Percentiles rank a stretch among this genome's conserved stretches.
Evolutionary conservation across 2,797 vertebrate species (phyloP).

Genomic region (Halcyon badia): DNA sequence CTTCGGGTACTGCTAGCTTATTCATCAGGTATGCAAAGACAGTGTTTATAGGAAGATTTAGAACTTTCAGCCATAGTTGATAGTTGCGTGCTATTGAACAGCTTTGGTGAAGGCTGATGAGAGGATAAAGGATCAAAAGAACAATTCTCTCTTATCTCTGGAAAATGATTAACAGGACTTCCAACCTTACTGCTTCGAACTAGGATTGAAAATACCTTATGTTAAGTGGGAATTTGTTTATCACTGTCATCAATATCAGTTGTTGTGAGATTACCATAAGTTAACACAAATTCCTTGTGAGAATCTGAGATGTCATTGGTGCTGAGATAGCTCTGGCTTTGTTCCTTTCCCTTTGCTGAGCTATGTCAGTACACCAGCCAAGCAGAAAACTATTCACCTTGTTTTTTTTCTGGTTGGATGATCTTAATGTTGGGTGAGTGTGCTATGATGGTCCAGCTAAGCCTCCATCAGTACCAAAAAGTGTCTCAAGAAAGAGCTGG

Average conservation of each 20-base stretch:
- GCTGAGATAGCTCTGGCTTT: not conserved
- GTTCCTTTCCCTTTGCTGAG: not conserved
- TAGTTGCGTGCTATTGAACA: not conserved
- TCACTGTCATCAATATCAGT: not conserved
- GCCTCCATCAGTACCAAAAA: not conserved
- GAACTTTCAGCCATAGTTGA: not conserved
- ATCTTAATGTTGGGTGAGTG: not conserved
- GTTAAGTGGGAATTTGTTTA: not conserved
- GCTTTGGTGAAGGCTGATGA: not conserved
- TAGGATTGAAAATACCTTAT: not conserved
- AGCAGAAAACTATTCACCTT: not conserved
- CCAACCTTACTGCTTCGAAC: not conserved
- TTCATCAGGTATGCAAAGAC: not conserved
- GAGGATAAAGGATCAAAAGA: not conserved
- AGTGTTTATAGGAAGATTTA: not conserved
- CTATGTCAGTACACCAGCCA: not conserved
- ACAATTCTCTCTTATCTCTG: not conserved
- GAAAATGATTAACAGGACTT: not conserved
- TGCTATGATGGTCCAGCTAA: not conserved
- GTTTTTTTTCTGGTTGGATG: rapidly evolving
- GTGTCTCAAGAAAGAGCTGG: not conserved
- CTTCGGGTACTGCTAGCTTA: not conserved
- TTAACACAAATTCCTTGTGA: not conserved
- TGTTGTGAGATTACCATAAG: not conserved
- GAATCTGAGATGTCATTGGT: not conserved